phyloP scores from a whole-genome alignment of 2,797 vertebrate species.

The Acropternis orthonyx region DNA sequence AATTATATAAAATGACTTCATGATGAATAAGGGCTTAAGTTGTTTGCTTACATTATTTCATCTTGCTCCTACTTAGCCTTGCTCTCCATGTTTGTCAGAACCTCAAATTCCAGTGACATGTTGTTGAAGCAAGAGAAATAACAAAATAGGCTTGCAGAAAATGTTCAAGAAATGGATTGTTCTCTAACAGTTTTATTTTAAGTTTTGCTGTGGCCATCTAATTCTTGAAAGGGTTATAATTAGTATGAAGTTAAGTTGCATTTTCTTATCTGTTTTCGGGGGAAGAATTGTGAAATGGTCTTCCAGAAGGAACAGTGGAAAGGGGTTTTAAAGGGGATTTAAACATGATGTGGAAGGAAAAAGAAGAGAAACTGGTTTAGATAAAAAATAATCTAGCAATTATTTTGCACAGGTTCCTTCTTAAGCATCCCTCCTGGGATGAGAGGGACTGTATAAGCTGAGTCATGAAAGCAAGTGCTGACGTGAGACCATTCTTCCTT shows the following conservation, averaged over 20 bases:
- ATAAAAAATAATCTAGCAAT: not conserved
- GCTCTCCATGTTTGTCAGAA: not conserved
- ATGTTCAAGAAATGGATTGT: not conserved
- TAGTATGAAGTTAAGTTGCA: not conserved
- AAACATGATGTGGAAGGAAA: not conserved
- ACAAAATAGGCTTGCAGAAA: not conserved
- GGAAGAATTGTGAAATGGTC: not conserved
- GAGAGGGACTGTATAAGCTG: not conserved
- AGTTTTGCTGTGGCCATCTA: not conserved
- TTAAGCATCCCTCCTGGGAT: not conserved
- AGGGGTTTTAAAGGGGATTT: not conserved
- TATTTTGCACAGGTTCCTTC: not conserved
- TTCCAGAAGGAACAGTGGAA: not conserved
- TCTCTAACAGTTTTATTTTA: not conserved
- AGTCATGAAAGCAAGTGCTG: not conserved
- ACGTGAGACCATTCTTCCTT: not conserved
- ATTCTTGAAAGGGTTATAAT: not conserved
- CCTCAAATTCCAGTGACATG: not conserved
- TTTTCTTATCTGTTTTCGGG: not conserved
- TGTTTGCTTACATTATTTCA: not conserved
- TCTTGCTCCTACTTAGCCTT: not conserved
- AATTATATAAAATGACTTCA: not conserved
- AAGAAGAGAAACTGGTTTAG: not conserved
- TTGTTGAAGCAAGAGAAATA: not conserved
- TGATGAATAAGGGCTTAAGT: not conserved